Conservation (phyloP, 2,797 vertebrate species). For the Steatocranus sp. region DNA sequence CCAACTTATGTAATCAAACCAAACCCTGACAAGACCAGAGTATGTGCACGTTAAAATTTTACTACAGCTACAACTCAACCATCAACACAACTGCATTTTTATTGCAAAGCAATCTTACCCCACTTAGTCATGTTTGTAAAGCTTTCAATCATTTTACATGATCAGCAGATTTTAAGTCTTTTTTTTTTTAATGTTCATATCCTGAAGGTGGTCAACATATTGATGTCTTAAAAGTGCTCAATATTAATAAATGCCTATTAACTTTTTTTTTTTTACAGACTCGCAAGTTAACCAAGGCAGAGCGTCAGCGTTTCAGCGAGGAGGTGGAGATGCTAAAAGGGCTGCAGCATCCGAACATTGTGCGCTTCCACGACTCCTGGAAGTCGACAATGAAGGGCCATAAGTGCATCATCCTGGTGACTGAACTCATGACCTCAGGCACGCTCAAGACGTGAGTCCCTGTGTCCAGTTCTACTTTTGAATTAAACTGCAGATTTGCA, state of each 20-base stretch:
- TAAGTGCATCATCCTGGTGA: conserved; percentile 94
- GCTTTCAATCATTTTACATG: not conserved
- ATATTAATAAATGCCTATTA: not conserved
- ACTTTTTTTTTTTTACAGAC: conserved; percentile 71
- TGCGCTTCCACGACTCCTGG: conserved; percentile 98
- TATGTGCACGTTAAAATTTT: not conserved
- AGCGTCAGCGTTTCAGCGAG: conserved; percentile 94
- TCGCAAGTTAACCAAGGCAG: conserved; percentile 88
- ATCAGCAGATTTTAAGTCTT: not conserved
- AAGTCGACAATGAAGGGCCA: conserved; percentile 91
- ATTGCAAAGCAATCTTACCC: not conserved
- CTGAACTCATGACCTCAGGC: conserved; percentile 97
- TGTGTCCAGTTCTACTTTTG: not conserved
- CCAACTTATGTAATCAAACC: conserved; percentile 22
- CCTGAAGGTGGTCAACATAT: not conserved
- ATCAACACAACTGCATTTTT: not conserved
- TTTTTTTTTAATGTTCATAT: not conserved
- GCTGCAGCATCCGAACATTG: conserved; percentile 97
- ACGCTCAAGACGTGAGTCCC: conserved; percentile 94
- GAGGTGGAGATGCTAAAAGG: conserved; percentile 99
- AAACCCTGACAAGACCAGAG: not conserved
- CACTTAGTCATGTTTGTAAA: not conserved
- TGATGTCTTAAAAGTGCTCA: not conserved
- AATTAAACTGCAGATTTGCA: not conserved
- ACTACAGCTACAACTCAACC: not conserved